These are phyloP conservation scores for Elaphurus davidianus DNA, from an alignment of 2,113 vertebrate genomes.

Conservation along the genomic window DNA sequence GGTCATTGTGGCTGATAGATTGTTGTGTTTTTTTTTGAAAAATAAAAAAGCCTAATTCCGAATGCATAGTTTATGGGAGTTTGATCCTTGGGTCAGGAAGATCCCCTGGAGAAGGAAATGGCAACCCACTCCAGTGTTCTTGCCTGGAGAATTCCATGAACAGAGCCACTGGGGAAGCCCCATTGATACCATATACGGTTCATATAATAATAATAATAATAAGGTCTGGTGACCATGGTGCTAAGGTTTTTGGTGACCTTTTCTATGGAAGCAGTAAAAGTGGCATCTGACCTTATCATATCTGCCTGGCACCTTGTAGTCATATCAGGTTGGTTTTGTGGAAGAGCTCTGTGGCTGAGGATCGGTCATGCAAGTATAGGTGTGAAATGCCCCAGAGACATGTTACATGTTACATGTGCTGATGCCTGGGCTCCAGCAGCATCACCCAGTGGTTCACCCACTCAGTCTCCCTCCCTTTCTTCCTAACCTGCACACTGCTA, in stretches of 20 bases:
- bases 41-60: background rate
- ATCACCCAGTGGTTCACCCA: background rate
- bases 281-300: background rate
- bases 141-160: background rate
- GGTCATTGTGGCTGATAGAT: background rate
- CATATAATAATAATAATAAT: background rate
- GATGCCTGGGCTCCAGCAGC: background rate
- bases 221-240: background rate
- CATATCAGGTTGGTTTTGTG: background rate
- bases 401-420: accelerated
- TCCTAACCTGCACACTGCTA: background rate
- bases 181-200: background rate
- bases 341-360: background rate
- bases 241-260: background rate
- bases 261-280: background rate
- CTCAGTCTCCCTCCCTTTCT: background rate
- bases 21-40: background rate
- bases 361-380: background rate
- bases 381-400: background rate
- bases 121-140: background rate
- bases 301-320: background rate
- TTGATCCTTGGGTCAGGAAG: background rate
- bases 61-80: background rate
- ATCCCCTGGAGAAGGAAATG: background rate
- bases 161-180: background rate